phyloP scores from a whole-genome alignment of 2,888 invertebrate species.

The Conistra vaccinii region DNA sequence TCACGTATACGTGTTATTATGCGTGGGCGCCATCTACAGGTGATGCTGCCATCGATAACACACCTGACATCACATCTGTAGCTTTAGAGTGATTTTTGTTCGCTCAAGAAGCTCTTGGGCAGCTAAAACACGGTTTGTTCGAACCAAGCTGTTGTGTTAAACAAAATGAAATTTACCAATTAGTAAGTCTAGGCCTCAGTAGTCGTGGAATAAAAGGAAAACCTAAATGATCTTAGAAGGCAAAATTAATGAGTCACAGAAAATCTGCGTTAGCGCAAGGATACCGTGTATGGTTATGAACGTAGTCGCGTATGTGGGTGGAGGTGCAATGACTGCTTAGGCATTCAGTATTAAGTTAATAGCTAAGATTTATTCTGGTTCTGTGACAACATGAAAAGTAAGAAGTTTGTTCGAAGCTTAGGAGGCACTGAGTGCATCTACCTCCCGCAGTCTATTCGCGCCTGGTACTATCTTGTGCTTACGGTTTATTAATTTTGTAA shows the following conservation, averaged over 20 bases:
- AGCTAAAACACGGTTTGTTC: no score
- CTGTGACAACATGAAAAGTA: background rate
- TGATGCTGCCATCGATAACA: slow-evolving; percentile 32
- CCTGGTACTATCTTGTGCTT: background rate
- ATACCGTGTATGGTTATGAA: slow-evolving; percentile 22
- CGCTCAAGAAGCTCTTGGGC: no score
- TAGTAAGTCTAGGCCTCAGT: no score
- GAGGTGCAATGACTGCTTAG: slow-evolving; percentile 35
- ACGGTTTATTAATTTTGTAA: background rate
- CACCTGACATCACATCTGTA: background rate
- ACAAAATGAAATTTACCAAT: no score
- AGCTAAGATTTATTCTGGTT: background rate
- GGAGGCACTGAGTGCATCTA: background rate
- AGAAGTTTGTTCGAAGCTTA: background rate
- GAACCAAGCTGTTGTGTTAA: no score
- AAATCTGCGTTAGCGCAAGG: background rate
- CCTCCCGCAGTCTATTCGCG: background rate
- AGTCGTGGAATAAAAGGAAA: no score
- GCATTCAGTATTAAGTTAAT: background rate
- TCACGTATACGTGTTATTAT: slow-evolving; percentile 47
- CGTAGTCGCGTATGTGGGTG: slow-evolving; percentile 15
- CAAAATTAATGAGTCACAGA: slow-evolving; percentile 21
- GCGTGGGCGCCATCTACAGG: slow-evolving; percentile 36
- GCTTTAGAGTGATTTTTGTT: no score
- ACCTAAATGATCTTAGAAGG: background rate